Base-by-base conservation (phyloP, 2,888 invertebrate species). In the Druceiella hillmani region DNA sequence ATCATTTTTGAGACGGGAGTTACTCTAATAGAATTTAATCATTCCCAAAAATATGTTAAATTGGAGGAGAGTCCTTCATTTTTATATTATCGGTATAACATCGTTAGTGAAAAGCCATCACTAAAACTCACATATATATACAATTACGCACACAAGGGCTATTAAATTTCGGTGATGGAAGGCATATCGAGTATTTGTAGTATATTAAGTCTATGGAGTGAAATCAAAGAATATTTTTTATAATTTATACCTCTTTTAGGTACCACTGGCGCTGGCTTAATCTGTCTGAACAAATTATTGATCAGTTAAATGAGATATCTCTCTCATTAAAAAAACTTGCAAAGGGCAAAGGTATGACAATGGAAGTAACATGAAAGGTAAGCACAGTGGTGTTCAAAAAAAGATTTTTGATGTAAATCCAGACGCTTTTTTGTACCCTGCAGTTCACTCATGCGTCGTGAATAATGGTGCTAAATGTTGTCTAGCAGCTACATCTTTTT, bases 351-450 rank as follows among this genome's bases (percentile, higher is more conserved):
- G 37, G 11, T 31, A 38, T 38, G 43, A 45, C 16, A 40, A 44
- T 30, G 43, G 43, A 14, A 44, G 36, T 22, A 43, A 43, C 32
- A 43, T 44, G 41, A 38, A 30, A 20, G 43, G 31, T 15, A 43
- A 43, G 25, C 14, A 42, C 28, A 41, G 39, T 33, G 32, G 20
- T 36, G 14, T 40, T 11, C 38, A 38, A 27, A 35, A 28, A 27
- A 35, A 15, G 28, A 35, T 35, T 27, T 17, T 34, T 7, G 41
- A 40, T 26, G n/a, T 25, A 14, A n/a, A n/a, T n/a, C n/a, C n/a
- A n/a, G n/a, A n/a, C n/a, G n/a, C n/a, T n/a, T 44, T 45, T 45
- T 20, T 27, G 34, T 44, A 24, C 39, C 38, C 26, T 44, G 44
- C 14, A 29, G 17, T 14, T n/a, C 39, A 28, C 39, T 44, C 29